Base-by-base conservation (phyloP, 2,888 invertebrate genomes). In the Thumatha senex region DNA sequence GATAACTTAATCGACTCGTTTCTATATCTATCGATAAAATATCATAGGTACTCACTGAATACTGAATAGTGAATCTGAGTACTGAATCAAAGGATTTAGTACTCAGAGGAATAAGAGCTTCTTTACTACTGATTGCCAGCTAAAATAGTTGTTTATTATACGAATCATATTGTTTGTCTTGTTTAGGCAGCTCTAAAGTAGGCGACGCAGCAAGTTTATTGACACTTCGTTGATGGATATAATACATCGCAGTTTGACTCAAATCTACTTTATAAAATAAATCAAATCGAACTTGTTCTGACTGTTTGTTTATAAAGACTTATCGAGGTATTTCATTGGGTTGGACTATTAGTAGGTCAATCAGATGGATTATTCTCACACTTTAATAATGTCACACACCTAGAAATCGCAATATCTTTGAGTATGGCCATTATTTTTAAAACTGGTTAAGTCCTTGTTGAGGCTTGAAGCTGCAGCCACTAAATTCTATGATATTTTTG, bases 141-240 rank as follows among this genome's bases (percentile, higher is more conserved):
- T 67, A 74, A 74, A 74, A n/a, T n/a, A n/a, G n/a, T n/a, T n/a
- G 64, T 72, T 66, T 69, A 67, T 69, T 71, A 66, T 61, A 48
- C 52, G 65, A 67, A 61, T 54, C 51, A 63, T 60, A 65, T 51
- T 63, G 58, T 66, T 63, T 61, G 54, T 60, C 40, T 63, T 57
- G 54, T 54, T 55, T 61, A 58, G 58, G 60, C 63, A 61, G 54
- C 58, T 38, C 18, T 36, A 63, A 2, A 58, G 53, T 58, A 56
- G 61, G 49, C 48, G 49, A 61, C 58, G 56, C 5, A 24, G 59
- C 51, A 46, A 31, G 61, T 61, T 46, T 52, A 56, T 58, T 61
- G 65, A 67, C 59, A 57, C 44, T 44, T 14, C 42, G 42, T 54
- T 56, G 47, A 54, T 46, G 47, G 36, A 59, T 58, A 40, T 41